Base-by-base conservation (phyloP, 1,140 invertebrate species). In the Dysdera silvatica region DNA sequence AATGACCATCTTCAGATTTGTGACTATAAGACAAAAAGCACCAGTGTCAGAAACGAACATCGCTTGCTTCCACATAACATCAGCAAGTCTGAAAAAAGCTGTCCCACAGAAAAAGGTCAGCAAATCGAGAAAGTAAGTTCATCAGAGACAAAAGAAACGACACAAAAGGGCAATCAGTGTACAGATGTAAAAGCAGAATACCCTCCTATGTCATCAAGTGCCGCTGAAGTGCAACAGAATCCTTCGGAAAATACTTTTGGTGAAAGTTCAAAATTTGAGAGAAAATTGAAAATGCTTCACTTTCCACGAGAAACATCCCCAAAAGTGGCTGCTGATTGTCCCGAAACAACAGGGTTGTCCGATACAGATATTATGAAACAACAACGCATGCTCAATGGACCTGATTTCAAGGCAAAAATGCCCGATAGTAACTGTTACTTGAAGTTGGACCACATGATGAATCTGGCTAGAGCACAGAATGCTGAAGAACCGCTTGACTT, bases 401-500 rank as follows among this genome's bases (percentile, higher is more conserved):
- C 12, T 37, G 35, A 12, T n/a, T 37, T 37, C n/a, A 14, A n/a
- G n/a, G n/a, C n/a, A n/a, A n/a, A n/a, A n/a, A n/a, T n/a, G n/a
- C n/a, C n/a, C n/a, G n/a, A n/a, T 12, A 37, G 12, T n/a, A 14
- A 14, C n/a, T n/a, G 12, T 1, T 14, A n/a, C 12, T 14, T 37
- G n/a, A 37, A 37, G 12, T 14, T n/a, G n/a, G n/a, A n/a, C 35
- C 12, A 37, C 12, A 37, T n/a, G n/a, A 1, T 37, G 35, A 37
- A 37, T 12, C 12, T n/a, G 12, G 35, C n/a, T 37, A 14, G n/a
- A n/a, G n/a, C 12, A 14, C n/a, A 14, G 12, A 37, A 52, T n/a
- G 33, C 16, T 32, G 86, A 88, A 66, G 85, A 88, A 71, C 89
- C 89, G 3, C 76, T 93, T 45, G 89, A 92, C 73, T 80, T 93